Base-by-base conservation (phyloP, 2,797 vertebrate genomes). In the Neoniphon sammara region DNA sequence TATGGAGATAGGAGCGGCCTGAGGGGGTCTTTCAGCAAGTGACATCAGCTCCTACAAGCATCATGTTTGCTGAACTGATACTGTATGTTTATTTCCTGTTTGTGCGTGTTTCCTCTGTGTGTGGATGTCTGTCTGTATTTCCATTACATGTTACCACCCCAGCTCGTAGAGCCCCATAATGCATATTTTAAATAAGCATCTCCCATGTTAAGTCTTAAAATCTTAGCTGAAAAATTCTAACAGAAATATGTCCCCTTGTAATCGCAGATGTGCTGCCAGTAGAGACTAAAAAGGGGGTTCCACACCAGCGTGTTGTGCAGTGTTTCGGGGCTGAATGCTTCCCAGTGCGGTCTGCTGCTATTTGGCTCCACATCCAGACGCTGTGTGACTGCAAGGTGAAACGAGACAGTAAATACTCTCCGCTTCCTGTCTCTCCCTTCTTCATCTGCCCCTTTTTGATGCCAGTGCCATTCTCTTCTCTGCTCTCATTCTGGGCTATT, bases 11-110 rank as follows among this genome's bases (percentile, higher is more conserved):
- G 25, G 44, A 75, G 66, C 75, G 64, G 70, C 82, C 31, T 53
- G 57, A 71, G 75, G 72, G 30, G 67, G 44, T 59, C 61, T 88
- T 84, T 52, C 76, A 70, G 59, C 20, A n/a, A 82, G 75, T 84
- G 86, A 83, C 85, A 76, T 84, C 83, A 87, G 72, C 64, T 61
- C 18, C 52, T 52, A 42, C 67, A 66, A 42, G 64, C 65, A 62
- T 56, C 39, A 39, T 54, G 61, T 75, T 50, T 69, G 36, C 23
- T 18, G 62, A 73, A 50, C 58, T 44, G 15, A 39, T 39, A 12
- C 42, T 70, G 31, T 27, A 14, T 17, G 30, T 56, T 39, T 49
- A 10, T 52, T 52, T 23, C 21, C 7, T 67, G 30, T 31, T 18
- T 61, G 8, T 60, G 18, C 49, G 27, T 49, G 46, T n/a, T n/a